Conservation (phyloP, 1,140 invertebrate genomes). For the Aphaenogaster floridana region DNA sequence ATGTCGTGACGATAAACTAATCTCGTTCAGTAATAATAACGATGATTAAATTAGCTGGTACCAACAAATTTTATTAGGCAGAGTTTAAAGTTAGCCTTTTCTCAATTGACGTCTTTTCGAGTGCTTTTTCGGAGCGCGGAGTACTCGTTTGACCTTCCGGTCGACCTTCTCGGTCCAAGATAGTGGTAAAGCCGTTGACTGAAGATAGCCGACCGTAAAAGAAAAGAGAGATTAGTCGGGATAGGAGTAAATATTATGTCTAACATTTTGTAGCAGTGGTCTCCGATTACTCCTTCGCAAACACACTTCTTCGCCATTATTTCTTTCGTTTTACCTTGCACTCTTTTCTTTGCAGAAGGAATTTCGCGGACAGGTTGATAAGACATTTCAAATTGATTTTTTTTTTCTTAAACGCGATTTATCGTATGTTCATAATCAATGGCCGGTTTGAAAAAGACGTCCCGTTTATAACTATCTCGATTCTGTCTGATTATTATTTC, state of each 20-base stretch:
- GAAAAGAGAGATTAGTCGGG: constrained; percentile 49
- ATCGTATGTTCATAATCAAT: not conserved
- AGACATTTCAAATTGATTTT: not conserved
- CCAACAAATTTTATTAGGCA: not conserved
- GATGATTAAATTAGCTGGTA: not conserved
- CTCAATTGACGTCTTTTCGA: not conserved
- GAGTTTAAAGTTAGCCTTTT: not conserved
- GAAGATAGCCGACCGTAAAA: constrained; percentile 31
- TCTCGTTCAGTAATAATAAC: not conserved
- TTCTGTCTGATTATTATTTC: not conserved
- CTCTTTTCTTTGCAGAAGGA: constrained; percentile 43
- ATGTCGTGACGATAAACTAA: not conserved
- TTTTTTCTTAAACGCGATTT: not conserved
- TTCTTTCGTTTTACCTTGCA: constrained; percentile 50
- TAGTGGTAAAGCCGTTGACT: constrained; percentile 3
- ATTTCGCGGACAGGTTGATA: not conserved
- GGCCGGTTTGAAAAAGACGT: not conserved
- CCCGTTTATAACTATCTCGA: not conserved
- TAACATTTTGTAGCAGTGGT: constrained; percentile 63
- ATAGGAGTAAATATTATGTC: constrained; percentile 77
- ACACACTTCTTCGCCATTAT: constrained; percentile 40
- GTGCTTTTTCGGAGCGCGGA: not conserved
- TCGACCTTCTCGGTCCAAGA: constrained; percentile 71
- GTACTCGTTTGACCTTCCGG: constrained; percentile 61
- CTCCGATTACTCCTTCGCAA: constrained; percentile 61